Evolutionary conservation across 2,113 vertebrate genomes (phyloP).

Genomic region (Fregata magnificens): DNA sequence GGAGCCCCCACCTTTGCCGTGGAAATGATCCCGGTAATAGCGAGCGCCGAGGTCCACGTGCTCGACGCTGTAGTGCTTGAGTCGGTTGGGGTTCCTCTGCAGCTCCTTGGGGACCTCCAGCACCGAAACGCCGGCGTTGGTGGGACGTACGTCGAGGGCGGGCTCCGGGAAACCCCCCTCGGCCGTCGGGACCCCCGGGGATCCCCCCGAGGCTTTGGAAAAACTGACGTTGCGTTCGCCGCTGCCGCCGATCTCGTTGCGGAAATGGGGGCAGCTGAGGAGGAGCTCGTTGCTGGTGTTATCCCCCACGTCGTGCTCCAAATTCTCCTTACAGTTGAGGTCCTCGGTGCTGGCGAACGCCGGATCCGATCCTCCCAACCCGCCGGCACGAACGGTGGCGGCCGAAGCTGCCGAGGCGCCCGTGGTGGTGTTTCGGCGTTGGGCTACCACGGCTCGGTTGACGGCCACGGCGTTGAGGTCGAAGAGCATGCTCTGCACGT

Average conservation of each 20-base stretch:
- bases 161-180: background rate
- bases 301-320: slow-evolving; percentile 76
- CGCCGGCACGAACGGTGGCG: slow-evolving; percentile 44
- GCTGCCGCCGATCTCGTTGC: slow-evolving; percentile 87
- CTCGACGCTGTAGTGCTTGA: slow-evolving; percentile 87
- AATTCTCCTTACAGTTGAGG: slow-evolving; percentile 76
- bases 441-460: slow-evolving; percentile 68
- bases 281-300: slow-evolving; percentile 81
- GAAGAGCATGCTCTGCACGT: slow-evolving; percentile 90
- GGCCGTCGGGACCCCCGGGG: background rate
- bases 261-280: slow-evolving; percentile 92
- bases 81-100: slow-evolving; percentile 74
- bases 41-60: slow-evolving; percentile 89
- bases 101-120: slow-evolving; percentile 83
- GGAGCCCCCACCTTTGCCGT: slow-evolving; percentile 72
- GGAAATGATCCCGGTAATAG: slow-evolving; percentile 92
- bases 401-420: slow-evolving; percentile 88
- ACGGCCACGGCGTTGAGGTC: slow-evolving; percentile 81
- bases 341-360: slow-evolving; percentile 85
- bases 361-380: slow-evolving; percentile 67
- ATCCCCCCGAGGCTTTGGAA: slow-evolving; percentile 73
- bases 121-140: slow-evolving; percentile 87
- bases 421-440: slow-evolving; percentile 86
- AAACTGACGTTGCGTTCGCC: slow-evolving; percentile 87
- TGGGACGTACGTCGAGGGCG: slow-evolving; percentile 67